Evolutionary conservation across 2,888 invertebrate species (phyloP), one percentile per base, ranked within the genome.

Genomic region (Drosophila putrida): DNA sequence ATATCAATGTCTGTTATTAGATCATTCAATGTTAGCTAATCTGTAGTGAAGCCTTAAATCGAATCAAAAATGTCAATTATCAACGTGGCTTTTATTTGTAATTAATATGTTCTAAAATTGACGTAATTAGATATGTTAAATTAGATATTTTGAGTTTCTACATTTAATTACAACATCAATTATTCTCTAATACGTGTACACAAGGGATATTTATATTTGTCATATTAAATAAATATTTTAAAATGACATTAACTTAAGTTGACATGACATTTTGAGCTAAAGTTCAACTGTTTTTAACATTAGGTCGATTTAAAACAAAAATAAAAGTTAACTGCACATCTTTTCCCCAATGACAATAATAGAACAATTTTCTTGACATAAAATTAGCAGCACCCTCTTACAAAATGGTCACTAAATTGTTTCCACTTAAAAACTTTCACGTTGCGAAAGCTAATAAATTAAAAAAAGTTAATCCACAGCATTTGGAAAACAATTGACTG

Each of bases 331-430:
- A 10, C 5, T 11, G n/a, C 9, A 39, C n/a, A 31, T 41, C 11
- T 35, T 46, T 46, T 11, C 6, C 6, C 4, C 20, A 20, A 31
- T 20, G 31, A 35, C 6, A 49, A 28, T 15, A 38, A 20, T 8
- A 28, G 33, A 13, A 15, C 27, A 57, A 67, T 53, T 68, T 27
- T n/a, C 25, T 25, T 27, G 33, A 58, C 46, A 47, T 35, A 31
- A 50, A 57, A 62, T 60, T 68, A 60, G 41, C 60, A 44, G 36
- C 13, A 9, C 5, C 20, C 39, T 50, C 38, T 43, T 41, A 28
- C 27, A 47, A 74, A 72, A 31, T 55, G 38, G 15, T 36, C 41
- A 53, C 57, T 74, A 68, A 67, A 61, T 68, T 68, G 69, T 61
- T 44, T 49, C 53, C 53, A 35, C 49, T 54, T n/a, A 5, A 39